A percentile compares a stretch with the other conserved stretches of the same genome.
Evolutionary conservation across 2,797 vertebrate species (phyloP).

Genomic region (Chelon labrosus): DNA sequence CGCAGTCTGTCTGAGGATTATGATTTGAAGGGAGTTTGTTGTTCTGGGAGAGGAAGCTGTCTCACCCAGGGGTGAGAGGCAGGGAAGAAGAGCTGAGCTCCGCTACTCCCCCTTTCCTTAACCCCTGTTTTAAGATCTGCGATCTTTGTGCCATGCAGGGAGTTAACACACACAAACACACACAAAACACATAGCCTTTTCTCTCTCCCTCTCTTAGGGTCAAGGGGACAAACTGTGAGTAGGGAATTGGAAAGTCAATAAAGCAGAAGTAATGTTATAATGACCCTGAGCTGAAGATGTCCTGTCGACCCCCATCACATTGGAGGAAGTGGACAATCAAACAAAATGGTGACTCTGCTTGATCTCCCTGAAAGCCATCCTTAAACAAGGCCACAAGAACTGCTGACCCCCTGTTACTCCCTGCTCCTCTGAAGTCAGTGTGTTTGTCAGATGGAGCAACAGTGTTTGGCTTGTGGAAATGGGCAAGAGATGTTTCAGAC

Average conservation of each 20-base stretch:
- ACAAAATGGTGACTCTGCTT: slow-evolving; percentile 82
- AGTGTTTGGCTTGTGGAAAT: slow-evolving; percentile 69
- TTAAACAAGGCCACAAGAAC: slow-evolving; percentile 77
- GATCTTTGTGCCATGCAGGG: slow-evolving; percentile 78
- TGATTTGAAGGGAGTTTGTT: slow-evolving; percentile 68
- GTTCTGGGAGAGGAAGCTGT: slow-evolving; percentile 70
- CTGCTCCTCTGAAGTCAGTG: slow-evolving; percentile 75
- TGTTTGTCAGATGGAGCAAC: slow-evolving; percentile 63
- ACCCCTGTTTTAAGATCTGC: slow-evolving; percentile 75
- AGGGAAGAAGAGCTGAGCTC: slow-evolving; percentile 67
- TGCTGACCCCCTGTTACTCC: slow-evolving; percentile 74
- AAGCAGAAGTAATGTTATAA: slow-evolving; percentile 87
- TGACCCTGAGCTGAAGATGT: slow-evolving; percentile 82
- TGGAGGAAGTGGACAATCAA: slow-evolving; percentile 85
- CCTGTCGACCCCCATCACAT: slow-evolving; percentile 80
- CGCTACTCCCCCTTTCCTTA: slow-evolving; percentile 61
- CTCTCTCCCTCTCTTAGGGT: slow-evolving; percentile 69
- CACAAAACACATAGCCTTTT: slow-evolving; percentile 60
- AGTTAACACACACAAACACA: slow-evolving; percentile 75
- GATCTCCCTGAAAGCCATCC: slow-evolving; percentile 78
- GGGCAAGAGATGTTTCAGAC: slow-evolving; percentile 58
- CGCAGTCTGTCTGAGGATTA: slow-evolving; percentile 60
- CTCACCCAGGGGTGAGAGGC: slow-evolving; percentile 69
- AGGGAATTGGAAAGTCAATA: slow-evolving; percentile 87
- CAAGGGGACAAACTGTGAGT: slow-evolving; percentile 85